phyloP scores from a whole-genome alignment of 2,888 invertebrate genomes.

The Tuta absoluta region DNA sequence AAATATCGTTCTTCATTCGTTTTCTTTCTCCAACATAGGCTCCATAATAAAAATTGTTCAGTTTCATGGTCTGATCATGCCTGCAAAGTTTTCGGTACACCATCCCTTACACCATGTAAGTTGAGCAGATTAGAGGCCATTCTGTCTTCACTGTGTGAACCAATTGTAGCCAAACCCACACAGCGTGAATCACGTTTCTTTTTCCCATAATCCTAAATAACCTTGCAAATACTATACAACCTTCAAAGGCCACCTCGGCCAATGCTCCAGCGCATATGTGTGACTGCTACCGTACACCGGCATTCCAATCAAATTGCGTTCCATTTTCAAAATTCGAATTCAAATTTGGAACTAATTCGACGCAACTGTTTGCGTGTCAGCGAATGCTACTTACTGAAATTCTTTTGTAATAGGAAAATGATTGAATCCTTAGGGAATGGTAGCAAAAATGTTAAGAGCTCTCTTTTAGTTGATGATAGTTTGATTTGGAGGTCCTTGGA shows the following conservation, averaged over 20 bases:
- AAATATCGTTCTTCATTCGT: no score
- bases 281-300: conserved; percentile 47
- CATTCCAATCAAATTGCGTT: conserved; percentile 54
- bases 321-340: conserved; percentile 44
- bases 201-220: conserved; percentile 2
- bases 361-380: conserved; percentile 43
- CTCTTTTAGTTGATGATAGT: neutral
- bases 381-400: conserved; percentile 64
- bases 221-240: conserved; percentile 12
- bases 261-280: conserved; percentile 33
- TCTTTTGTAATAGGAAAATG: conserved; percentile 46
- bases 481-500: conserved; percentile 13
- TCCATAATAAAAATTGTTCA: no score
- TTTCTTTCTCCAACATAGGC: no score
- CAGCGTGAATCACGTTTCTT: neutral
- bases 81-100: no score
- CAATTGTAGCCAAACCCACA: neutral
- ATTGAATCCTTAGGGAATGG: conserved; percentile 21
- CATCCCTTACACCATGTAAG: no score
- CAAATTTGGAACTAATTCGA: conserved; percentile 47
- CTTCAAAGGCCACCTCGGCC: conserved; percentile 28
- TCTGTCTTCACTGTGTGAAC: neutral
- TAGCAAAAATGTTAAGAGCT: neutral
- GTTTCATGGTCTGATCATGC: no score
- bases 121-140: no score